phyloP scores from a whole-genome alignment of 2,113 vertebrate genomes.

The Oreochromis aureus region DNA sequence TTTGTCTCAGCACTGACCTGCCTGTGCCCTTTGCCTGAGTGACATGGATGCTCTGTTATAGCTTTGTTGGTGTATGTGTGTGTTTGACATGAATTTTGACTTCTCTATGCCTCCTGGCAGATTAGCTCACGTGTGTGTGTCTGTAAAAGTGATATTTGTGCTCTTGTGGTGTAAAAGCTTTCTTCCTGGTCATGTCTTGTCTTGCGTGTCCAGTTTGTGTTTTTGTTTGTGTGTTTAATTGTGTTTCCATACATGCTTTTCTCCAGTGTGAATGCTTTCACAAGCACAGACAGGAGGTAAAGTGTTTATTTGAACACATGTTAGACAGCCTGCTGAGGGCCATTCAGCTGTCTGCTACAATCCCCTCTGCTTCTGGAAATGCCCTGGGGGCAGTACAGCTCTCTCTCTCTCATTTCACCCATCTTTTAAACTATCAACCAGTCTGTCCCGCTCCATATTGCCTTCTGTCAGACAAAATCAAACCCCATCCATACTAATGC shows the following conservation, averaged over 20 bases:
- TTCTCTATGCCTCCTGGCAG: neutral
- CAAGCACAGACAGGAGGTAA: constrained; percentile 43
- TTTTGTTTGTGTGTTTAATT: neutral
- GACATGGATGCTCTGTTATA: constrained; percentile 9
- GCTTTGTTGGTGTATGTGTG: neutral
- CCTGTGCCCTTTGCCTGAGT: constrained; percentile 24
- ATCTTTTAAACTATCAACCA: neutral
- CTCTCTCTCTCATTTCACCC: neutral
- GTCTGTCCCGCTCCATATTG: constrained; percentile 1
- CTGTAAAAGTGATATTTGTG: neutral
- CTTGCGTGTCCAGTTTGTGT: neutral
- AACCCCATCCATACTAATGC: neutral
- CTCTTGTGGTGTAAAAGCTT: neutral
- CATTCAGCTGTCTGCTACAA: constrained; percentile 21
- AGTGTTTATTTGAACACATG: constrained; percentile 60
- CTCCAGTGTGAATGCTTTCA: constrained; percentile 18
- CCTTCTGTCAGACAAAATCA: neutral
- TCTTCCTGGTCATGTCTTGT: neutral
- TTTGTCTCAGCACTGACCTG: constrained; percentile 51
- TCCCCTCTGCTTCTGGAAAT: constrained; percentile 21
- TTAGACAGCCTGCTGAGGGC: constrained; percentile 42
- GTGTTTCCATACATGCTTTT: neutral
- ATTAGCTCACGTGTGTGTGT: neutral
- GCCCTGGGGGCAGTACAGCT: constrained; percentile 6
- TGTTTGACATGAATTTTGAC: constrained; percentile 1